Evolutionary conservation across 2,797 vertebrate genomes (phyloP).

Genomic region (Phaenicophaeus curvirostris): DNA sequence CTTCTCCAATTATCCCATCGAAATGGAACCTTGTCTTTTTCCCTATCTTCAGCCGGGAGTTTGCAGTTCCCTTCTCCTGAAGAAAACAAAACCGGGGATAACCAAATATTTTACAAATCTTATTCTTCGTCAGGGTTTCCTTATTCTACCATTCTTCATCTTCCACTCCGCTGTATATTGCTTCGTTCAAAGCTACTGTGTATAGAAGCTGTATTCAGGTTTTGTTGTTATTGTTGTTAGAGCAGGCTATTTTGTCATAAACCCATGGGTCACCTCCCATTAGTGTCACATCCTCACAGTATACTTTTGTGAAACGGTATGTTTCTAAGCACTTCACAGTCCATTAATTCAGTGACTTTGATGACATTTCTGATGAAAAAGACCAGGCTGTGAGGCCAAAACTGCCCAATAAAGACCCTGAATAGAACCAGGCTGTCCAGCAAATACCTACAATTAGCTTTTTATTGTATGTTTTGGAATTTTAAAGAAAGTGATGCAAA

Average conservation of each 20-base stretch:
- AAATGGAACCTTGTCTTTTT: neutral
- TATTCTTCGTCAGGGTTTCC: neutral
- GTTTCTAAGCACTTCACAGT: constrained; percentile 73
- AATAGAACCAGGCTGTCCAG: constrained; percentile 24
- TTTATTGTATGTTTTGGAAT: neutral
- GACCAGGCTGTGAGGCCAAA: constrained; percentile 44
- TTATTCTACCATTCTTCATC: neutral
- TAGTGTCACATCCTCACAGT: constrained; percentile 56
- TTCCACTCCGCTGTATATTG: neutral
- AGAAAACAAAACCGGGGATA: neutral
- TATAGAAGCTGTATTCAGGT: constrained; percentile 19
- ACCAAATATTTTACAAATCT: neutral
- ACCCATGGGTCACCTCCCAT: constrained; percentile 66
- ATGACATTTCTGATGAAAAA: constrained; percentile 70
- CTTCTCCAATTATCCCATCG: constrained; percentile 7
- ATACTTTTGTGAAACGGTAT: constrained; percentile 65
- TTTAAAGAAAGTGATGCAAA: neutral
- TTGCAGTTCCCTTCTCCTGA: neutral
- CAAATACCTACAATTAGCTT: constrained; percentile 35
- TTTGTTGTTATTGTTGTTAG: constrained; percentile 9
- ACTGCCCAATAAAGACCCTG: neutral
- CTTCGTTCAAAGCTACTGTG: constrained; percentile 40
- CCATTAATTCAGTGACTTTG: constrained; percentile 73
- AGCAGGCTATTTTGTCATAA: constrained; percentile 38
- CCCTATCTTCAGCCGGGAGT: neutral